phyloP scores from a whole-genome alignment of 2,888 invertebrate species.

The Ophioninae sp. region DNA sequence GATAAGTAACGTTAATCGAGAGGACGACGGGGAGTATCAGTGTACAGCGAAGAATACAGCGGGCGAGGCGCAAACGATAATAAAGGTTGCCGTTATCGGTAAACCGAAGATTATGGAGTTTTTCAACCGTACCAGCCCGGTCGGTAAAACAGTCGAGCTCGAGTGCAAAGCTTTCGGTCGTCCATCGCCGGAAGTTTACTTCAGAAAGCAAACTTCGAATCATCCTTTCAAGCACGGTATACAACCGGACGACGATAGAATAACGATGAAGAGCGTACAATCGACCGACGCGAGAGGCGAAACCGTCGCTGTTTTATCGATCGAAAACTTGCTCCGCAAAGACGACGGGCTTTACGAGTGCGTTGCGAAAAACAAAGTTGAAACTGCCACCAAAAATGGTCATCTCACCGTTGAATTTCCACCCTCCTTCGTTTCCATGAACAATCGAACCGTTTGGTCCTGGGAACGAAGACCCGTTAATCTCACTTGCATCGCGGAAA shows the following conservation, averaged over 20 bases:
- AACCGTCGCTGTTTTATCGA: conserved; percentile 86
- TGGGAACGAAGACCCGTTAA: conserved; percentile 92
- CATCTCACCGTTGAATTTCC: conserved; percentile 92
- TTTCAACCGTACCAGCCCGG: conserved; percentile 87
- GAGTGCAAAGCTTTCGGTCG: conserved; percentile 91
- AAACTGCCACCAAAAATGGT: conserved; percentile 88
- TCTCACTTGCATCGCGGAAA: conserved; percentile 93
- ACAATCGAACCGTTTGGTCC: conserved; percentile 89
- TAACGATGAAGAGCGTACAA: conserved; percentile 83
- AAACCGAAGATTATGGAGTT: conserved; percentile 91
- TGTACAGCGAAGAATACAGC: conserved; percentile 92
- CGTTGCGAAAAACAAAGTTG: conserved; percentile 91
- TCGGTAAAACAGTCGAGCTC: conserved; percentile 85
- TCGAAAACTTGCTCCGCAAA: conserved; percentile 83
- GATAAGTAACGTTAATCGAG: conserved; percentile 88
- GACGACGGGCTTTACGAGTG: conserved; percentile 96
- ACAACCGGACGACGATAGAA: conserved; percentile 86
- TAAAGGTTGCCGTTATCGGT: conserved; percentile 87
- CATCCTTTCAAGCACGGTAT: conserved; percentile 85
- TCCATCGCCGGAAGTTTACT: conserved; percentile 90
- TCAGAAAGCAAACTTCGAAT: conserved; percentile 87
- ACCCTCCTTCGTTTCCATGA: conserved; percentile 89
- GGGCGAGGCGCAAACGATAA: conserved; percentile 86
- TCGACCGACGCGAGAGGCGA: conserved; percentile 82
- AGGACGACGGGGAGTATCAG: conserved; percentile 90